Conservation (phyloP, 2,113 vertebrate genomes). For the Arizona elegans region DNA sequence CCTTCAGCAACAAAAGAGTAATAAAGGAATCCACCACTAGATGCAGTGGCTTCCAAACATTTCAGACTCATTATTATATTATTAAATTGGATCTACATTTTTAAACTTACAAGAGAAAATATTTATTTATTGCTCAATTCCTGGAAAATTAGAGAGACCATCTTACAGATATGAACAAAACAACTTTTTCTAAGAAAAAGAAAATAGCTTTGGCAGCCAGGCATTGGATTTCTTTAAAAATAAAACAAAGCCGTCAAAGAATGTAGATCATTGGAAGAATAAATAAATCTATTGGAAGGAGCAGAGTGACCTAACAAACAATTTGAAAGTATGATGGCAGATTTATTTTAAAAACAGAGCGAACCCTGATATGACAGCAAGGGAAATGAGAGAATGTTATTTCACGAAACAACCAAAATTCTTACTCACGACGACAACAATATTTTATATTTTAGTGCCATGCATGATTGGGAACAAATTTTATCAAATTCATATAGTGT, state of each 20-base stretch:
- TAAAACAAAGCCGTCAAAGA: not conserved
- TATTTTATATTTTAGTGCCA: not conserved
- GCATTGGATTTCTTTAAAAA: not conserved
- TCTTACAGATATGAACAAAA: not conserved
- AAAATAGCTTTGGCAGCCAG: not conserved
- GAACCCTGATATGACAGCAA: conserved; percentile 22
- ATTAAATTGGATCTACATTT: not conserved
- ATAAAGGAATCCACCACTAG: conserved; percentile 18
- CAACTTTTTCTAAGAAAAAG: conserved; percentile 3
- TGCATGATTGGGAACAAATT: not conserved
- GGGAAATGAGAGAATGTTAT: conserved; percentile 41
- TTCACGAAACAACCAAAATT: not conserved
- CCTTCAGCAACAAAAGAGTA: conserved; percentile 18
- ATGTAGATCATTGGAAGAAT: not conserved
- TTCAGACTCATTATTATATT: conserved; percentile 13
- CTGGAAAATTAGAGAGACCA: not conserved
- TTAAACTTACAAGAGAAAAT: rapidly evolving
- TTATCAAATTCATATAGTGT: not conserved
- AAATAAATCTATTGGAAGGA: not conserved
- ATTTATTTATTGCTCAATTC: not conserved
- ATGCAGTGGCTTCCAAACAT: rapidly evolving
- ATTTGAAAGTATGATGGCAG: not conserved
- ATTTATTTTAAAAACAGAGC: conserved; percentile 25
- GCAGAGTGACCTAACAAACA: not conserved
- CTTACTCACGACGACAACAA: conserved; percentile 8